Base-by-base conservation (phyloP, 2,113 vertebrate species). In the Chloropsis hardwickii region DNA sequence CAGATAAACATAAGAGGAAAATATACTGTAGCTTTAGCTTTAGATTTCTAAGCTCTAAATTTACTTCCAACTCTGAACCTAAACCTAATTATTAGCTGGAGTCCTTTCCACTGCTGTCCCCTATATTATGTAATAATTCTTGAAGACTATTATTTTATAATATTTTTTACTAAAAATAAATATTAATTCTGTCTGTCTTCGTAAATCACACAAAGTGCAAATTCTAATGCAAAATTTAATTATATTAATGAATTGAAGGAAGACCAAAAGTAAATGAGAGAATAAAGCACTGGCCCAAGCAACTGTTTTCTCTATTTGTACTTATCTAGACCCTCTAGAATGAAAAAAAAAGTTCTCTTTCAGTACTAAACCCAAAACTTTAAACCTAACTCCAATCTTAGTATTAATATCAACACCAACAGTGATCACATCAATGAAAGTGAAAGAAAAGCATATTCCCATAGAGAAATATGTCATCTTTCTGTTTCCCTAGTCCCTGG, bases 221-320 rank as follows among this genome's bases (percentile, higher is more conserved):
- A 69, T 53, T n/a, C 37, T 64, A 86, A 83, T 10, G 6, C 7
- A 91, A 86, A 91, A 84, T 92, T 47, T 65, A 92, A 72, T 89
- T 77, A 31, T 37, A 45, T n/a, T 4, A 81, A 86, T 64, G 4
- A 86, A 85, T 50, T 66, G 42, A 83, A 94, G 44, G 58, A 92
- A 69, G 25, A 12, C 11, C 24, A 83, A 50, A 83, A 83, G 27
- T 51, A 86, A 88, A 56, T 31, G 17, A 81, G 22, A 80, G 39
- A 24, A 83, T 83, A 80, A 81, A 69, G 39, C 29, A 35, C 7
- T 54, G 24, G 10, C 19, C 12, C 17, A 77, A 64, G 40, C 44
- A 83, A 64, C 5, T 21, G 7, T 66, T 81, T 79, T 53, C n/a
- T 70, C 22, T 67, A 28, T 54, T 71, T 64, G 3, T 54, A 54